These are phyloP conservation scores for Eolophus roseicapilla DNA, from an alignment of 2,113 vertebrate genomes.

Conservation along the genomic window DNA sequence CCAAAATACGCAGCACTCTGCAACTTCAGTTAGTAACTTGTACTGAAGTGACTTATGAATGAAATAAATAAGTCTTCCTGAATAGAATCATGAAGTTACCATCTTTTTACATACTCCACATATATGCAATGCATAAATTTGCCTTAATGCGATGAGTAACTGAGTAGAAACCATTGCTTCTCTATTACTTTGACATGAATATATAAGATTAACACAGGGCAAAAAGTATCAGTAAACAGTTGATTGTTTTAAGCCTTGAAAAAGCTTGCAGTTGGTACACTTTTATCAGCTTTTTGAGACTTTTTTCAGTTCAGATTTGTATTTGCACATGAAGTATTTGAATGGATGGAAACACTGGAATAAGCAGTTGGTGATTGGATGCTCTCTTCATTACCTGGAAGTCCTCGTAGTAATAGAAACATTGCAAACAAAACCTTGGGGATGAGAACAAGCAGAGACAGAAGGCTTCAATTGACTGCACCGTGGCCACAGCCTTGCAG, in stretches of 20 bases:
- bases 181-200: not conserved
- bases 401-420: not conserved
- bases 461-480: not conserved
- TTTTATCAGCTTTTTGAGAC: not conserved
- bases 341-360: not conserved
- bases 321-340: not conserved
- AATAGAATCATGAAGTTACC: not conserved
- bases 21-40: not conserved
- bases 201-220: not conserved
- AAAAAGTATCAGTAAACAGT: not conserved
- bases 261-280: not conserved
- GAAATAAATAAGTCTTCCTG: not conserved
- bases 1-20: not conserved
- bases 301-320: not conserved
- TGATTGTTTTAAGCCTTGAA: not conserved
- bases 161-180: not conserved
- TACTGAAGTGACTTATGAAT: not conserved
- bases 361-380: not conserved
- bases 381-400: not conserved
- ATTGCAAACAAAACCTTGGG: not conserved
- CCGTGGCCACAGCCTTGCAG: accelerated
- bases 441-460: not conserved
- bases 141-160: not conserved
- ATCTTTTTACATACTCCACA: not conserved
- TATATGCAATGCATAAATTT: not conserved